Percentiles rank a stretch among this genome's conserved stretches.
Evolutionary conservation across 2,888 invertebrate genomes (phyloP).

Genomic region (Girardia tigrina): DNA sequence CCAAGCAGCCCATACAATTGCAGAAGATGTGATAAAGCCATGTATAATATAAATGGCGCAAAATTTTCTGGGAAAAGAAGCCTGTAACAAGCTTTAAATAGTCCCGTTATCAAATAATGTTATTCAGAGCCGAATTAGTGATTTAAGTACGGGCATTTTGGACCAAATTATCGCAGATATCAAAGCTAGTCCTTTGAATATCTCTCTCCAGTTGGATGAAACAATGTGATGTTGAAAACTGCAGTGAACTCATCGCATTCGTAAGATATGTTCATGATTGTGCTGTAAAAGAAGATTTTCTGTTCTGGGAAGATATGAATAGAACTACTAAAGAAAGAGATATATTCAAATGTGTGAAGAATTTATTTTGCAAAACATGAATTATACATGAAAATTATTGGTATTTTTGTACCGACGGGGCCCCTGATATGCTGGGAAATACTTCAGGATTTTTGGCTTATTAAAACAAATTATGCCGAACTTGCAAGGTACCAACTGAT

Average conservation of each 20-base stretch:
- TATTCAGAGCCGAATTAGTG: conserved; percentile 31
- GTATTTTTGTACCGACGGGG: no score
- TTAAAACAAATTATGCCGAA: no score
- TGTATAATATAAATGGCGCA: conserved; percentile 32
- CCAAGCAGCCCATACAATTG: conserved; percentile 32
- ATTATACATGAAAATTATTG: no score
- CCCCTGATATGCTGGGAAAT: no score
- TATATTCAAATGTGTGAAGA: not conserved
- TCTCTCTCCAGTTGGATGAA: not conserved
- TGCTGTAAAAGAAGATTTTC: conserved; percentile 18
- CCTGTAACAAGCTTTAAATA: not conserved
- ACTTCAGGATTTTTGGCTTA: no score
- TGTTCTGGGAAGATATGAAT: not conserved
- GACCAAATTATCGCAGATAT: conserved; percentile 25
- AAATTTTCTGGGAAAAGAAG: conserved; percentile 16
- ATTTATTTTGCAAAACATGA: no score
- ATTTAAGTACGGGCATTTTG: conserved; percentile 29
- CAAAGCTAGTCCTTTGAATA: not conserved
- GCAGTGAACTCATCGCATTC: conserved; percentile 15
- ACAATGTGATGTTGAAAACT: not conserved
- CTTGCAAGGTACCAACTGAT: no score
- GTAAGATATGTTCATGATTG: not conserved
- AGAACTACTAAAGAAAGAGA: not conserved
- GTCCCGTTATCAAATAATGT: conserved; percentile 31
- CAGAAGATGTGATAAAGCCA: conserved; percentile 32